A percentile compares a stretch with the other conserved stretches of the same genome.
phyloP scores from a whole-genome alignment of 2,888 invertebrate genomes.

The Orthosia gracilis region DNA sequence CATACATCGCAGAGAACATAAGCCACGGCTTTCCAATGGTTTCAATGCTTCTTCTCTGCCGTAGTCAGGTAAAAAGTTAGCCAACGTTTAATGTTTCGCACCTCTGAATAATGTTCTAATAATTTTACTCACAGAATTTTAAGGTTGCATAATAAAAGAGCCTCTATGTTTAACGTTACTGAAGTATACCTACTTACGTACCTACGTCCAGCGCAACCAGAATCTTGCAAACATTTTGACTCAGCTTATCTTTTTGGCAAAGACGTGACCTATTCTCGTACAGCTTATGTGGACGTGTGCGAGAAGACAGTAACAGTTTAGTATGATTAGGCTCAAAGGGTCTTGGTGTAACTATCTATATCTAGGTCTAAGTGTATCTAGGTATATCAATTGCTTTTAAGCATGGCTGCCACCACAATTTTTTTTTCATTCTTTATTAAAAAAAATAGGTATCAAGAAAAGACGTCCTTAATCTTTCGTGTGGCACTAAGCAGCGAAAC shows the following conservation, averaged over 20 bases:
- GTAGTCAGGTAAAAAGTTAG: background rate
- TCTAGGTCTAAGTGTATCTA: no score
- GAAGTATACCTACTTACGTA: background rate
- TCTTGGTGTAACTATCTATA: no score
- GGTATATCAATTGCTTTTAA: no score
- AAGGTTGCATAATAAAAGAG: background rate
- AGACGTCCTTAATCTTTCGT: no score
- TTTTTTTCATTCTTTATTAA: no score
- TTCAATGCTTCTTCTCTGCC: no score
- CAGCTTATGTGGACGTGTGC: conserved; percentile 1
- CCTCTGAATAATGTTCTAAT: background rate
- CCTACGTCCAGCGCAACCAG: background rate
- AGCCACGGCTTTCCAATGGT: no score
- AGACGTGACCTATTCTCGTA: conserved; percentile 21
- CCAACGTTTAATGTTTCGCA: background rate
- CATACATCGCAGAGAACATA: no score
- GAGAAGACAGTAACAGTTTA: background rate
- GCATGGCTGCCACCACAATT: no score
- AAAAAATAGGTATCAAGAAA: no score
- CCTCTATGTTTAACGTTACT: background rate
- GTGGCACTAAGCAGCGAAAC: no score
- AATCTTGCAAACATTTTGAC: conserved; percentile 20
- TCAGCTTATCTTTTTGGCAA: conserved; percentile 28
- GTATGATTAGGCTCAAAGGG: background rate
- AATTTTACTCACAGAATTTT: background rate